Percentiles rank a stretch among this genome's conserved stretches.
Evolutionary conservation across 2,888 invertebrate species (phyloP).

Genomic region (Syrphus vitripennis): DNA sequence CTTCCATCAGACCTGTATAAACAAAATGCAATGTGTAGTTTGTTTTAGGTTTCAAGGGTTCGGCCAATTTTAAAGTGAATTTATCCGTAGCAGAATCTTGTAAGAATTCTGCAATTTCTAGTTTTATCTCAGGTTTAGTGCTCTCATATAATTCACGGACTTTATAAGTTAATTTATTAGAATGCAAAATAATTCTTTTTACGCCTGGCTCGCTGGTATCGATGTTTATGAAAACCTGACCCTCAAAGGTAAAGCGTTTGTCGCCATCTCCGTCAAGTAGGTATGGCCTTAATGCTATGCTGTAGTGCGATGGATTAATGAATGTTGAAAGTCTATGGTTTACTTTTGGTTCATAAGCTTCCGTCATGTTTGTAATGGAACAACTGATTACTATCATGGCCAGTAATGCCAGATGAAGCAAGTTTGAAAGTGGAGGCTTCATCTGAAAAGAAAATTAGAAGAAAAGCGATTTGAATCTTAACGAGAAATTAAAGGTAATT

Average conservation of each 20-base stretch:
- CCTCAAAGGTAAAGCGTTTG: constrained; percentile 78
- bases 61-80: constrained; percentile 79
- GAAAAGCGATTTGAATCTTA: too few relatives aligned
- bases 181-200: constrained; percentile 81
- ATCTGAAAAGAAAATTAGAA: too few relatives aligned
- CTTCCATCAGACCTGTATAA: constrained; percentile 82
- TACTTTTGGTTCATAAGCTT: too few relatives aligned
- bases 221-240: constrained; percentile 81
- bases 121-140: constrained; percentile 57
- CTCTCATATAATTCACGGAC: constrained; percentile 73
- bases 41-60: constrained; percentile 75
- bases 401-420: too few relatives aligned
- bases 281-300: constrained; percentile 82
- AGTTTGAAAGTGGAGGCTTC: too few relatives aligned
- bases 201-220: constrained; percentile 78
- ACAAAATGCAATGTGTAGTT: constrained; percentile 81
- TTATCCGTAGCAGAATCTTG: constrained; percentile 79
- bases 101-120: constrained; percentile 71
- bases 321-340: too few relatives aligned
- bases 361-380: too few relatives aligned
- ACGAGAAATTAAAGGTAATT: too few relatives aligned
- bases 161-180: constrained; percentile 81
- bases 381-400: too few relatives aligned
- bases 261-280: constrained; percentile 77
- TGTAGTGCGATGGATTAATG: constrained; percentile 84